Evolutionary conservation across 2,888 invertebrate species (phyloP).

Genomic region (Ellobium chinense): DNA sequence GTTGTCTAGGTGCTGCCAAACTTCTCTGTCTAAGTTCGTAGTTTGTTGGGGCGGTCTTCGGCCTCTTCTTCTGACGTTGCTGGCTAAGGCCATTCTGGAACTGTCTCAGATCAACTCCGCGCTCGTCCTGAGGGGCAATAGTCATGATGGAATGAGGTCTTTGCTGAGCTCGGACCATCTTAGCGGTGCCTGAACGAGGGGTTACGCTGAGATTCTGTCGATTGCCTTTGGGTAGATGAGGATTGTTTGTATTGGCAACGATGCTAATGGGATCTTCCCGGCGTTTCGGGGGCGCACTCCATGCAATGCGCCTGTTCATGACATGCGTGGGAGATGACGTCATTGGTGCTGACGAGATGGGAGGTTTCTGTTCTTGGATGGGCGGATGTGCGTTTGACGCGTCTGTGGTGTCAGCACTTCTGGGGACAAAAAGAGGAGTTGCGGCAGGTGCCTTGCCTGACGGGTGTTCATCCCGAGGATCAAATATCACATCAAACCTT

Average conservation of each 20-base stretch:
- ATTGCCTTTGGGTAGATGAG: not conserved
- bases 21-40: constrained; percentile 43
- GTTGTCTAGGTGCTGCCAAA: constrained; percentile 45
- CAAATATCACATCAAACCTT: constrained; percentile 47
- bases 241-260: not conserved
- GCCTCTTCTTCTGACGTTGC: constrained; percentile 8
- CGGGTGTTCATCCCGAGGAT: constrained; percentile 5
- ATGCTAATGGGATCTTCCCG: not conserved
- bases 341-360: not conserved
- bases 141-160: not conserved
- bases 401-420: not conserved
- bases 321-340: not conserved
- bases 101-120: not conserved
- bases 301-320: constrained; percentile 32
- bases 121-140: not conserved
- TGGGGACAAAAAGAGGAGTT: constrained; percentile 7
- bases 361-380: not conserved
- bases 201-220: not conserved
- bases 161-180: not conserved
- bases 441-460: not conserved
- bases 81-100: not conserved
- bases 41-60: constrained; percentile 49
- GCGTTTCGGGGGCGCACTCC: constrained; percentile 43
- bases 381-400: not conserved
- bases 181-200: not conserved